Base-by-base conservation (phyloP, 2,888 invertebrate species). In the Poecilus cupreus region DNA sequence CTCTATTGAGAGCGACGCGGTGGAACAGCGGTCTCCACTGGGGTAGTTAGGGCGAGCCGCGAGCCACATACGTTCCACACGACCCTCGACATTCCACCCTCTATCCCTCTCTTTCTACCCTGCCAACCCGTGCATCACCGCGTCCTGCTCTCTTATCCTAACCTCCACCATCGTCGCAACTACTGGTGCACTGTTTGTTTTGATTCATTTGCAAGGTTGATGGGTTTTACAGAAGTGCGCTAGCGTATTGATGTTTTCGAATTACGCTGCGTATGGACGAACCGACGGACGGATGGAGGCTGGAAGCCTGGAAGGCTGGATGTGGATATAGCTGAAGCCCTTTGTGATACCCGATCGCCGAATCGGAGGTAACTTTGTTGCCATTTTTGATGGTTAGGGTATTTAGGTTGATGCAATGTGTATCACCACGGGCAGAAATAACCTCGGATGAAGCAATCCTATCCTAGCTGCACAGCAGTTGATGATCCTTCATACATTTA, bases 161-260 rank as follows among this genome's bases (percentile, higher is more conserved):
- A 26, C 75, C 32, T 5, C 1, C 20, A 43, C 20, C 51, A 51
- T 46, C 49, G 39, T 18, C 49, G 46, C 16, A 72, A 64, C 75
- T 75, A 81, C 75, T 60, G 60, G 60, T 81, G 81, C 81, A 81
- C 60, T 81, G 81, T 81, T 81, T 81, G 81, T 81, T 81, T 81
- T 81, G 81, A 81, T 81, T 81, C 81, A 81, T 81, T 81, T 81
- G 81, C 81, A 81, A 81, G 75, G 60, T 75, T 81, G 81, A 81
- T 81, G 81, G 81, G 81, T 81, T 81, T 80, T 81, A 81, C 75
- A 81, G 81, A 60, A 81, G 81, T 81, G 75, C 81, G 74, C 75
- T 81, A 46, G 75, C 75, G 75, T 81, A 81, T 81, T 81, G 81
- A 81, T 81, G 81, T 81, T 81, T 81, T 75, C 75, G 75, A 81